A percentile compares a stretch with the other conserved stretches of the same genome.
These are phyloP conservation scores for Anthoscopus minutus DNA, from an alignment of 2,113 vertebrate genomes.

Conservation along the genomic window DNA sequence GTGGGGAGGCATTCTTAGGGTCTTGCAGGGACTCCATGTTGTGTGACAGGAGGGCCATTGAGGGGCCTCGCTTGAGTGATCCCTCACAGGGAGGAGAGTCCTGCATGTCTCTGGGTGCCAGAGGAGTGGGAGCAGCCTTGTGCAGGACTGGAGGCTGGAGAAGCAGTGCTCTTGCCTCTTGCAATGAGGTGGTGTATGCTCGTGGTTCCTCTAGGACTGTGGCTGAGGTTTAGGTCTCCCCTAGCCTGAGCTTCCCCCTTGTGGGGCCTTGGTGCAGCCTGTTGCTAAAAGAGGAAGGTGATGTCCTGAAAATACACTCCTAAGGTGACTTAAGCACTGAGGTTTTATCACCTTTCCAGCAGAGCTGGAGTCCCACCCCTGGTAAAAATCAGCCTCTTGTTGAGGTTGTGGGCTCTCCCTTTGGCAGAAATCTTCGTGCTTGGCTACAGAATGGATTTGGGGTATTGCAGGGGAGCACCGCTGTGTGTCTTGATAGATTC, in stretches of 20 bases:
- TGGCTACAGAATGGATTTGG: not conserved
- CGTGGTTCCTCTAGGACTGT: accelerated
- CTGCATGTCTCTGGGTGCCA: not conserved
- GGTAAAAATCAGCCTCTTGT: not conserved
- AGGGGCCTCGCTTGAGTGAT: not conserved
- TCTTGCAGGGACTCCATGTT: accelerated
- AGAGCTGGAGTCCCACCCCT: not conserved
- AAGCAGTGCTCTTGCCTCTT: not conserved
- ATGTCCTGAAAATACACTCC: not conserved
- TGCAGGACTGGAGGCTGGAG: not conserved
- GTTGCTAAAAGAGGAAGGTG: not conserved
- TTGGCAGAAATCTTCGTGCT: not conserved
- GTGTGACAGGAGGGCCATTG: accelerated
- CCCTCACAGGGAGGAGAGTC: not conserved
- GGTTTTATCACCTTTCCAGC: not conserved
- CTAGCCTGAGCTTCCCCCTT: not conserved
- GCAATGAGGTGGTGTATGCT: not conserved
- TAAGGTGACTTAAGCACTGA: not conserved
- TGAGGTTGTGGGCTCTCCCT: accelerated
- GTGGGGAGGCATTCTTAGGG: not conserved
- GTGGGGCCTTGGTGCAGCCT: not conserved
- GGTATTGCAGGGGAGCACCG: not conserved
- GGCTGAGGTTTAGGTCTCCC: not conserved
- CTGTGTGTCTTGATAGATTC: accelerated
- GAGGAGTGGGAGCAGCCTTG: not conserved